Base-by-base conservation (phyloP, 1,140 invertebrate genomes). In the Scylla paramamosain region DNA sequence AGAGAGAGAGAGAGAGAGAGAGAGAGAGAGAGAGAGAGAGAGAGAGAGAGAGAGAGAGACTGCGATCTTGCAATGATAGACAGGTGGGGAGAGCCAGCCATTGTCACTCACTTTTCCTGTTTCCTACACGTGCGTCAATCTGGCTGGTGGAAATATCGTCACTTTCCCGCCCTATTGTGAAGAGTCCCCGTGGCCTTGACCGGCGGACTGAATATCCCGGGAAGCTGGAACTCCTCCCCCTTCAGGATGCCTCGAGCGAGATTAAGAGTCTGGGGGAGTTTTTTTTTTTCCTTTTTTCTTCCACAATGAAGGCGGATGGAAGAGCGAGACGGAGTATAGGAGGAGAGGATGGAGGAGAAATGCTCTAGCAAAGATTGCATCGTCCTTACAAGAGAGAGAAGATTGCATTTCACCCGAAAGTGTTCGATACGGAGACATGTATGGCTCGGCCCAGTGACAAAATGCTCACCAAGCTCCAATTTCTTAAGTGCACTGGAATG, bases 1-100 rank as follows among this genome's bases (percentile, higher is more conserved):
- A 77, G 20, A 77, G 16, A 77, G 67, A 77, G 67, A 77, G 67
- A 77, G 67, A 77, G 67, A 77, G 20, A 77, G 67, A 77, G 52
- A 77, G 67, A 77, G 67, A 77, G 67, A 77, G 67, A 77, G 67
- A 77, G 67, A 77, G 67, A 77, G 67, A 77, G 67, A 77, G 25
- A 77, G 25, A n/a, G 67, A 77, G 67, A 77, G 67, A 77, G 67
- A 77, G 67, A 77, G 67, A 77, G 67, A 77, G 67, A 77, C 2
- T 39, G 39, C 39, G 1, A 39, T 39, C 39, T 39, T 39, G 39
- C 39, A 39, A 6, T 39, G 39, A 39, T 39, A 39, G 39, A 39
- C 39, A 39, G 39, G 39, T 39, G 39, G 39, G n/a, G 20, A 77
- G n/a, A n/a, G 67, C 52, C 16, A 77, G 25, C 1, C 2, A 77